Evolutionary conservation across 1,140 invertebrate genomes (phyloP).

Genomic region (Telenomus remus): DNA sequence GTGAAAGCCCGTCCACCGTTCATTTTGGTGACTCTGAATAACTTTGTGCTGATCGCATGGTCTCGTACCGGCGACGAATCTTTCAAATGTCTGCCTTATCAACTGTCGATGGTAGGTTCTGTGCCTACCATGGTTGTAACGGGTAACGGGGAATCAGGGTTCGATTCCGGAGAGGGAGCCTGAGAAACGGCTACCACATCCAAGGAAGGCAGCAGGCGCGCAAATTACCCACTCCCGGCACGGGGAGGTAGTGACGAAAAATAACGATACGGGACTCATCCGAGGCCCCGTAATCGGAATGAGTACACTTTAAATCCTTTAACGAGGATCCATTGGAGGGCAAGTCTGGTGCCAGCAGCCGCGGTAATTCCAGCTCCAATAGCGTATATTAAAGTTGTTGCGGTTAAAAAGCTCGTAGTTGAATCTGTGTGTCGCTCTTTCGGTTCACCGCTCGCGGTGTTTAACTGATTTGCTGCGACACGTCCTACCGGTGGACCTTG

Average conservation of each 20-base stretch:
- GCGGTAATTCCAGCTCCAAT: slow-evolving; percentile 94
- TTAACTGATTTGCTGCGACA: too few relatives aligned
- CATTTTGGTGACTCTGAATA: slow-evolving; percentile 87
- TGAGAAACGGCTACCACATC: slow-evolving; percentile 95
- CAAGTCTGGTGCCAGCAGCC: slow-evolving; percentile 94
- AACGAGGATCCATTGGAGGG: slow-evolving; percentile 92
- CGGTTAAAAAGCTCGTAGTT: slow-evolving; percentile 86
- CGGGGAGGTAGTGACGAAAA: slow-evolving; percentile 90
- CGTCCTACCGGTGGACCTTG: too few relatives aligned
- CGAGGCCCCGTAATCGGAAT: slow-evolving; percentile 87
- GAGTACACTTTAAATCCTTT: slow-evolving; percentile 92
- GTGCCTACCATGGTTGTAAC: slow-evolving; percentile 84
- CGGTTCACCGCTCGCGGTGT: too few relatives aligned
- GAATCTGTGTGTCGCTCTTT: slow-evolving; percentile 82
- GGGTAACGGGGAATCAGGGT: slow-evolving; percentile 86
- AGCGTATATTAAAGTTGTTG: slow-evolving; percentile 92
- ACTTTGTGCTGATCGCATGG: slow-evolving; percentile 82
- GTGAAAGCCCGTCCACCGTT: slow-evolving; percentile 70
- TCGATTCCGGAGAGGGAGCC: slow-evolving; percentile 84
- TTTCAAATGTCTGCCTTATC: slow-evolving; percentile 92
- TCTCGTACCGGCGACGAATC: slow-evolving; percentile 83
- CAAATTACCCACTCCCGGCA: slow-evolving; percentile 89
- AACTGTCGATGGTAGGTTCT: slow-evolving; percentile 82
- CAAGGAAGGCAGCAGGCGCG: slow-evolving; percentile 93
- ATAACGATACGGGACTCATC: slow-evolving; percentile 83